Conservation (phyloP, 2,888 invertebrate genomes). For the Anthophora plumipes region DNA sequence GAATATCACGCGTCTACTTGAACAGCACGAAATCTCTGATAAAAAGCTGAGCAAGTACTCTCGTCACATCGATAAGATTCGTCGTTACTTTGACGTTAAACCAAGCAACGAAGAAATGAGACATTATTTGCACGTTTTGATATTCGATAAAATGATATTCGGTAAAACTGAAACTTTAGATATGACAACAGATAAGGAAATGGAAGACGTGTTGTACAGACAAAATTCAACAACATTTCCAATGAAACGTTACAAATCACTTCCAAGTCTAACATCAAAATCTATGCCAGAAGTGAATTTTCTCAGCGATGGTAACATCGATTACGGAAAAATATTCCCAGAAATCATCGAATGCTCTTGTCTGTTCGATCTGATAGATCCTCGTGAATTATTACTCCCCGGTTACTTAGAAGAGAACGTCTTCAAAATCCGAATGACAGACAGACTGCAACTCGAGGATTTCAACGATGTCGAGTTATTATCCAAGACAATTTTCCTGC, state of each 20-base stretch:
- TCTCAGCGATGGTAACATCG: slow-evolving; percentile 56
- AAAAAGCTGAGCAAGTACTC: slow-evolving; percentile 33
- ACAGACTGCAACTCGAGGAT: slow-evolving; percentile 49
- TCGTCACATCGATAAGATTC: slow-evolving; percentile 43
- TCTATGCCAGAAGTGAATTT: background rate
- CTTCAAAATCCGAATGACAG: slow-evolving; percentile 3
- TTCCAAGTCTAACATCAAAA: background rate
- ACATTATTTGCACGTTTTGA: slow-evolving; percentile 58
- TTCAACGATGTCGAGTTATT: slow-evolving; percentile 71
- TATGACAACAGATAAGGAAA: background rate
- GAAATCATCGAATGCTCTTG: slow-evolving; percentile 56
- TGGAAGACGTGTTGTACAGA: background rate
- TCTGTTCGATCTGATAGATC: slow-evolving; percentile 70
- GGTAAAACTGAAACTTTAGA: background rate
- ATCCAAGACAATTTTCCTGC: slow-evolving; percentile 64
- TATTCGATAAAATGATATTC: slow-evolving; percentile 61
- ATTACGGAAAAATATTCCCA: slow-evolving; percentile 31
- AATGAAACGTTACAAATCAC: slow-evolving; percentile 15
- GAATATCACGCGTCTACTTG: slow-evolving; percentile 57
- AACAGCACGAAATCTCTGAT: background rate
- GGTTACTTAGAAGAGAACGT: slow-evolving; percentile 63
- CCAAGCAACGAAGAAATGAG: slow-evolving; percentile 37
- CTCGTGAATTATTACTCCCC: slow-evolving; percentile 62
- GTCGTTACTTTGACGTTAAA: slow-evolving; percentile 11
- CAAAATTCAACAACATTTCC: background rate